Evolutionary conservation across 2,888 invertebrate species (phyloP).

Genomic region (Lymantria dispar): DNA sequence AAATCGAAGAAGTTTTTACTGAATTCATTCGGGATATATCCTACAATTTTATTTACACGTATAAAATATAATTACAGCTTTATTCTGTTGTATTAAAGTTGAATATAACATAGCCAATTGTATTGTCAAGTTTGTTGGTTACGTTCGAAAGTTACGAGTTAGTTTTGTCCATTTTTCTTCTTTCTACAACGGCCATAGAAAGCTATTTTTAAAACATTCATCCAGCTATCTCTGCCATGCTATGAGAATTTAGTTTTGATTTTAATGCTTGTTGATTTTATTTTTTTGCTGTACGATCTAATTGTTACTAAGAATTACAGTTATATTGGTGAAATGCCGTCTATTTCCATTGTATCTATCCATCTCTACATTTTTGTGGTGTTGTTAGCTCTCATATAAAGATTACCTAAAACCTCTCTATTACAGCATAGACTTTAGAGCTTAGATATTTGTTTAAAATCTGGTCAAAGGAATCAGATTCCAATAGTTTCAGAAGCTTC

Average conservation of each 20-base stretch:
- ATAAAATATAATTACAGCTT: neutral
- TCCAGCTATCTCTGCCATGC: slow-evolving; percentile 23
- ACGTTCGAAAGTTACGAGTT: slow-evolving; percentile 47
- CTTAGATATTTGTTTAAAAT: no score
- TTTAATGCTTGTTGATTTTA: slow-evolving; percentile 31
- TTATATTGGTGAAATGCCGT: no score
- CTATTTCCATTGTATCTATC: no score
- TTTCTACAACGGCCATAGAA: slow-evolving; percentile 31
- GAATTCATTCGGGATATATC: slow-evolving; percentile 32
- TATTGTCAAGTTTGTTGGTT: slow-evolving; percentile 23
- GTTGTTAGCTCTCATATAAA: no score
- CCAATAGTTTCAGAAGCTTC: no score
- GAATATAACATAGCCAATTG: slow-evolving; percentile 2
- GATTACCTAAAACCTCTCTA: no score
- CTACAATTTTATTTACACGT: slow-evolving; percentile 19
- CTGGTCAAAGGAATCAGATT: no score
- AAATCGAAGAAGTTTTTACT: slow-evolving; percentile 32
- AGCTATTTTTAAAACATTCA: slow-evolving; percentile 31
- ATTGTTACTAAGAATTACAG: no score
- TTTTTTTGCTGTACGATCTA: neutral
- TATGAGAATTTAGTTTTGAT: slow-evolving; percentile 25
- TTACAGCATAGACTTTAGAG: no score
- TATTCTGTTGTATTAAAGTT: slow-evolving; percentile 7
- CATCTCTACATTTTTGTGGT: no score
- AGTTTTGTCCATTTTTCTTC: slow-evolving; percentile 43